phyloP scores from a whole-genome alignment of 2,113 vertebrate species.

The Silurus asotus region DNA sequence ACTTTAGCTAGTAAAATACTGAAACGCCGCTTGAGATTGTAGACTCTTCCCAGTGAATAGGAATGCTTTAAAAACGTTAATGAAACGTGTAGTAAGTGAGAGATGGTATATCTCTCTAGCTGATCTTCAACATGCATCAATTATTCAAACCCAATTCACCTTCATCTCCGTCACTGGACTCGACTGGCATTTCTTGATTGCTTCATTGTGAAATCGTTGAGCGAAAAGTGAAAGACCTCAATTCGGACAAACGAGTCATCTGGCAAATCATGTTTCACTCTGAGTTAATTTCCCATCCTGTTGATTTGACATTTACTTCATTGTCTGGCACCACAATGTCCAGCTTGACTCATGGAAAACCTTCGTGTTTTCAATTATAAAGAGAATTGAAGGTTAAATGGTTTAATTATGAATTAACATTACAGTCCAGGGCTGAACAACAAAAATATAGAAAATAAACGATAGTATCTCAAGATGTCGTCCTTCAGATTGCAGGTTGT shows the following conservation, averaged over 20 bases:
- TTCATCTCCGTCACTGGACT: neutral
- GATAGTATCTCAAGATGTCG: no score
- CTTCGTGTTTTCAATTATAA: neutral
- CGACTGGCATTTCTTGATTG: neutral
- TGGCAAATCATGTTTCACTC: neutral
- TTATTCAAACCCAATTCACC: slow-evolving; percentile 12
- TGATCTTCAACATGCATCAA: neutral
- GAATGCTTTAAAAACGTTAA: neutral
- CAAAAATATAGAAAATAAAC: no score
- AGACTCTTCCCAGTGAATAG: neutral
- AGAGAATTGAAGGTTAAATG: neutral
- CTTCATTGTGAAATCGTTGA: neutral
- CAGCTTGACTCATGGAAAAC: neutral
- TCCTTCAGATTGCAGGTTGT: no score
- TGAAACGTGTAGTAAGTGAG: neutral
- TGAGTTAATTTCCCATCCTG: slow-evolving; percentile 42
- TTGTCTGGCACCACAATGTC: neutral
- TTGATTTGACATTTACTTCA: slow-evolving; percentile 56
- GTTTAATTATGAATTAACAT: neutral
- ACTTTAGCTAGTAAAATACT: neutral
- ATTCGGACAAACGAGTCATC: neutral
- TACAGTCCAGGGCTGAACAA: neutral
- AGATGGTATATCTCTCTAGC: neutral
- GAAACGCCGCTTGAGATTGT: neutral
- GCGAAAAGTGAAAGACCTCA: neutral